A percentile compares a stretch with the other conserved stretches of the same genome.
phyloP scores from a whole-genome alignment of 2,113 vertebrate genomes.

The Cottus gobio region DNA sequence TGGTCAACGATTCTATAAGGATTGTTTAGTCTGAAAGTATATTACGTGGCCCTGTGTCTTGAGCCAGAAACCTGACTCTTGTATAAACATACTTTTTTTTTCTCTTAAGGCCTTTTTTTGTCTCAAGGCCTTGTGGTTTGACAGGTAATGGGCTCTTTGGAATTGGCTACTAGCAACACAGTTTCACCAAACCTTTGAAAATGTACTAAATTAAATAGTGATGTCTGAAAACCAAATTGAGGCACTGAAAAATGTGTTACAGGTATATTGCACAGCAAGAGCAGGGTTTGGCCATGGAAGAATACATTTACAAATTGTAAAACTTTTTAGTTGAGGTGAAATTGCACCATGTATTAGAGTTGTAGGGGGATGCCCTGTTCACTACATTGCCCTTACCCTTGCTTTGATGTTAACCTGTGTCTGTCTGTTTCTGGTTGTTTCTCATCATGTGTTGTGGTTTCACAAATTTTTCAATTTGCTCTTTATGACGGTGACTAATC shows the following conservation, averaged over 20 bases:
- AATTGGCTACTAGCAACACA: background rate
- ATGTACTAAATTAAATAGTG: background rate
- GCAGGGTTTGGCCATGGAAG: background rate
- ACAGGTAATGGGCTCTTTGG: background rate
- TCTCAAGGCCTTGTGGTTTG: conserved; percentile 18
- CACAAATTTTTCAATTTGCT: background rate
- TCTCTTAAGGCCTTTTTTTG: no score
- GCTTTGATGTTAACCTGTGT: background rate
- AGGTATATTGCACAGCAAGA: background rate
- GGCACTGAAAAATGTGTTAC: background rate
- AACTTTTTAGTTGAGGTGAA: background rate
- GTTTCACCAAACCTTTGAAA: background rate
- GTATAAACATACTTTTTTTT: conserved; percentile 55
- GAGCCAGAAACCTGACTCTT: conserved; percentile 44
- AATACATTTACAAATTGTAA: background rate
- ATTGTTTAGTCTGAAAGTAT: conserved; percentile 56
- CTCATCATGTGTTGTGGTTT: background rate
- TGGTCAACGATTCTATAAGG: conserved; percentile 17
- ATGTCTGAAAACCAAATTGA: background rate
- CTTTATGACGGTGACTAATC: background rate
- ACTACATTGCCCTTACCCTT: background rate
- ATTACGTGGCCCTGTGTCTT: conserved; percentile 41
- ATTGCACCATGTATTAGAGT: background rate
- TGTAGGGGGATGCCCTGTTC: background rate
- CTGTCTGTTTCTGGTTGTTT: background rate